These are phyloP conservation scores for Eclectus roratus DNA, from an alignment of 2,113 vertebrate species.

Conservation along the genomic window DNA sequence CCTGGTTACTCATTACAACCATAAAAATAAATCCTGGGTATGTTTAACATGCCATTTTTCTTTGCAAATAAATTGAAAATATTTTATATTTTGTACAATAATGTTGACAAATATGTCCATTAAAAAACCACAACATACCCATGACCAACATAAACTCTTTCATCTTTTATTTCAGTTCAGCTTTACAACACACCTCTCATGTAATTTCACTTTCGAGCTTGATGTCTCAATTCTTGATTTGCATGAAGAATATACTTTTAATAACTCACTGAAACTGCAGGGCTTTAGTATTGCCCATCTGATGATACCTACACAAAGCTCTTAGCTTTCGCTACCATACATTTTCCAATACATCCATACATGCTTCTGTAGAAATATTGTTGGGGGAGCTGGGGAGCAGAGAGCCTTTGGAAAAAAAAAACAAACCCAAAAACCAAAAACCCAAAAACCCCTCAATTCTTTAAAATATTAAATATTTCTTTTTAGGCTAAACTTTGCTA, in stretches of 20 bases:
- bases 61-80: not conserved
- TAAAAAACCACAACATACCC: not conserved
- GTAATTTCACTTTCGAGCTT: conserved; percentile 66
- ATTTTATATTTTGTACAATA: not conserved
- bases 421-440: no score
- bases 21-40: not conserved
- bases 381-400: not conserved
- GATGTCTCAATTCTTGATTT: conserved; percentile 65
- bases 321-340: conserved; percentile 30
- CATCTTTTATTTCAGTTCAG: conserved; percentile 47
- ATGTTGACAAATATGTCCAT: not conserved
- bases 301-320: conserved; percentile 54
- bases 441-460: not conserved
- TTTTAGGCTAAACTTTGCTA: not conserved
- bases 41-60: not conserved
- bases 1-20: not conserved
- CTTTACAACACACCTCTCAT: conserved; percentile 28
- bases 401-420: not conserved
- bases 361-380: conserved; percentile 43
- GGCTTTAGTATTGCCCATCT: conserved; percentile 42
- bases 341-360: conserved; percentile 61
- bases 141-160: not conserved
- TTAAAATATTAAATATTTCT: not conserved
- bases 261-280: conserved; percentile 56
- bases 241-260: conserved; percentile 62